These are phyloP conservation scores for Athene noctua DNA, from an alignment of 2,113 vertebrate species.

Conservation along the genomic window DNA sequence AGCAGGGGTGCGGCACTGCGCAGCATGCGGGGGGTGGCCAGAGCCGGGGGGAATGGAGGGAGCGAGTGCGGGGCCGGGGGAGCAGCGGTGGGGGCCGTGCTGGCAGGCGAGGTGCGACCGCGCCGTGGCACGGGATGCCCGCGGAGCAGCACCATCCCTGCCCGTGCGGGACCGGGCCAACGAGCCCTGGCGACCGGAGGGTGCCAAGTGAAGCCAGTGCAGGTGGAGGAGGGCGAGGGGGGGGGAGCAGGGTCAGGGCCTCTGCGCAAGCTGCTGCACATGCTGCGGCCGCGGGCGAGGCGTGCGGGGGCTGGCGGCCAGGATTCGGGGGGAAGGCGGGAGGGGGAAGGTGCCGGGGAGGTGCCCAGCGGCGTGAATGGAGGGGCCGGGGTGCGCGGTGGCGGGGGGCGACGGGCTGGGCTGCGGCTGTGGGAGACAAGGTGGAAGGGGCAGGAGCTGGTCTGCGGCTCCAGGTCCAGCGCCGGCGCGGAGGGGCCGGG, in stretches of 20 bases:
- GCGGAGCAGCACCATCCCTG: neutral
- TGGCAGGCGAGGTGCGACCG: fast-evolving
- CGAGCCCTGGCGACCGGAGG: neutral
- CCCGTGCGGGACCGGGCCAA: neutral
- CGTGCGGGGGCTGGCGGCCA: neutral
- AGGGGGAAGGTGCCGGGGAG: neutral
- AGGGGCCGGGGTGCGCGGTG: fast-evolving
- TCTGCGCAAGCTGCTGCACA: neutral
- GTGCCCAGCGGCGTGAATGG: no score
- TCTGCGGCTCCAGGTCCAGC: neutral
- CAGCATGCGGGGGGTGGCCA: fast-evolving
- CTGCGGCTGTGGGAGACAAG: neutral
- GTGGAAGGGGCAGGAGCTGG: neutral
- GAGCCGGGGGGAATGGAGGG: neutral
- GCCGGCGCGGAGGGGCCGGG: neutral
- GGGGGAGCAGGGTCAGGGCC: fast-evolving
- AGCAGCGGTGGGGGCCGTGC: neutral
- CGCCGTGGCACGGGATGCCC: fast-evolving
- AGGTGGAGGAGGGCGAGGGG: neutral
- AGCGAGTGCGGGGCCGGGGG: neutral
- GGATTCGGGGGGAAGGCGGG: no score
- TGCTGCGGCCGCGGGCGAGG: neutral
- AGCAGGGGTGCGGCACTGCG: neutral
- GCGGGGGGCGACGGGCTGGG: neutral
- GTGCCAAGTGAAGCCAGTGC: neutral